Conservation (phyloP, 2,888 invertebrate genomes). For the Pyrochroa serraticornis region DNA sequence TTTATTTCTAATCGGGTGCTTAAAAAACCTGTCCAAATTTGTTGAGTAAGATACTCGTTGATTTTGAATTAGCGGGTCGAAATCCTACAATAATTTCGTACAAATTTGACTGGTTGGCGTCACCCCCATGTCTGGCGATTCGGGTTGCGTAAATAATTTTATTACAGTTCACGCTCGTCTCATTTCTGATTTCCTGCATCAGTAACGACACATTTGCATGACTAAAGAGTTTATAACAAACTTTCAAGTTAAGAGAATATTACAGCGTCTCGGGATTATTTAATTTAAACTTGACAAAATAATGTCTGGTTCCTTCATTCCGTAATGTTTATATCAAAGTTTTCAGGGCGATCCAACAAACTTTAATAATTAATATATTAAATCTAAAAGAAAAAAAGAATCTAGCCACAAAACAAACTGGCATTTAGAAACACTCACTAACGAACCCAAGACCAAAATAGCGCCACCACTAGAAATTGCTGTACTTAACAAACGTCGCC, state of each 20-base stretch:
- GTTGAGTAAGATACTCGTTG: too few species aligned
- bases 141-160: slow-evolving; percentile 28
- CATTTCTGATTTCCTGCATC: slow-evolving; percentile 34
- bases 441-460: slow-evolving; percentile 1
- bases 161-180: slow-evolving; percentile 28
- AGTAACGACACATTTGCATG: slow-evolving; percentile 34
- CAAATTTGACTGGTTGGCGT: too few species aligned
- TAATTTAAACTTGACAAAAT: slow-evolving; percentile 30
- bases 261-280: slow-evolving; percentile 30
- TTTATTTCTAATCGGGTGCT: too few species aligned
- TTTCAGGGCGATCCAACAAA: slow-evolving; percentile 1
- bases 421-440: background rate
- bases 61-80: too few species aligned
- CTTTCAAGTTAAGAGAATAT: slow-evolving; percentile 31
- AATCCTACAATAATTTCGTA: too few species aligned
- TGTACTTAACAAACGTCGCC: slow-evolving; percentile 1
- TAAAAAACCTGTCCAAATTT: too few species aligned
- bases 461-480: background rate
- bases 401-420: too few species aligned
- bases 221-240: slow-evolving; percentile 35
- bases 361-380: slow-evolving; percentile 13
- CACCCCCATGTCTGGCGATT: slow-evolving; percentile 6
- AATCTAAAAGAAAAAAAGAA: too few species aligned
- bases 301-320: slow-evolving; percentile 27
- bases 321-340: slow-evolving; percentile 8